phyloP scores from a whole-genome alignment of 2,797 vertebrate species.

The Limnodromus scolopaceus region DNA sequence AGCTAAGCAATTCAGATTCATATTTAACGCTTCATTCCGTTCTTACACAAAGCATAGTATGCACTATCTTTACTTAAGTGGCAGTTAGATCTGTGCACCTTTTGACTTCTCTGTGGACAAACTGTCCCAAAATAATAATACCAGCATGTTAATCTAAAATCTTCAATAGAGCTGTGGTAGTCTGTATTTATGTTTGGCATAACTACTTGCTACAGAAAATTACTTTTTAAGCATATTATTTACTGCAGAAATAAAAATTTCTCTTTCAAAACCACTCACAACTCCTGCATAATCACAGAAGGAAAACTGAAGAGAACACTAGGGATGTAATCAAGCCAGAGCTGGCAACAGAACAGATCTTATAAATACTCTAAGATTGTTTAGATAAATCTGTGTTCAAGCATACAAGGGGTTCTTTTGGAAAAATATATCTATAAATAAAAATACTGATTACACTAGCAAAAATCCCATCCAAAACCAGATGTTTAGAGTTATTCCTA shows the following conservation, averaged over 20 bases:
- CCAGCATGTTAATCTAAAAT: not conserved
- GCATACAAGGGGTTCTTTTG: not conserved
- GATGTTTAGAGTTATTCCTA: not conserved
- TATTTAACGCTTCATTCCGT: not conserved
- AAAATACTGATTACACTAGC: not conserved
- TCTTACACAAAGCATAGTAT: not conserved
- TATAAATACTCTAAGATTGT: not conserved
- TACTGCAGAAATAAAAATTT: not conserved
- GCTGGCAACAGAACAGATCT: not conserved
- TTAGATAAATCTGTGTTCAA: not conserved
- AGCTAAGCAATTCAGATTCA: not conserved
- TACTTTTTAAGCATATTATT: not conserved
- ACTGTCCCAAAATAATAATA: not conserved
- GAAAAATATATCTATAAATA: not conserved
- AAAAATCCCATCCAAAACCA: not conserved
- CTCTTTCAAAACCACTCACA: not conserved
- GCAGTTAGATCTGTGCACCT: not conserved
- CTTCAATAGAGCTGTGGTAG: not conserved
- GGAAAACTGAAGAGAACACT: not conserved
- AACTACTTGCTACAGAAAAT: not conserved
- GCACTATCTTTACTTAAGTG: not conserved
- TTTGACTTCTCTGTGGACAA: not conserved
- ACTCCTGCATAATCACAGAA: not conserved
- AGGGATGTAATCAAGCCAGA: not conserved
- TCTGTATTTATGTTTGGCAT: not conserved